Percentiles rank a stretch among this genome's conserved stretches.
phyloP scores from a whole-genome alignment of 2,797 vertebrate genomes.

The Gadopsis bispinosus region DNA sequence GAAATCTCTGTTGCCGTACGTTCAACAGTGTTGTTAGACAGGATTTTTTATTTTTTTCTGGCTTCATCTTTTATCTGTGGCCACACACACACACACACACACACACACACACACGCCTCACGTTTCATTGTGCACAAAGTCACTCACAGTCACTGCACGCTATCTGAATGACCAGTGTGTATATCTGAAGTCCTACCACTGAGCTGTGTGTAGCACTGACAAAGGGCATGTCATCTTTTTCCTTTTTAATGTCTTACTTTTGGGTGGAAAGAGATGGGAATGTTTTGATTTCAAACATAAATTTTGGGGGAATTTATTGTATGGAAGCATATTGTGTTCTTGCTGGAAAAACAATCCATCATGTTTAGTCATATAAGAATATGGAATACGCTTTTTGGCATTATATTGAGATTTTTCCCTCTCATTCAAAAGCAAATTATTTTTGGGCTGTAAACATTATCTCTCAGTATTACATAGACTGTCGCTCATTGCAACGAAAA shows the following conservation, averaged over 20 bases:
- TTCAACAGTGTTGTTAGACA: constrained; percentile 55
- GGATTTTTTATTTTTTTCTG: constrained; percentile 50
- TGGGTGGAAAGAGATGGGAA: constrained; percentile 60
- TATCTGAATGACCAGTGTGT: constrained; percentile 76
- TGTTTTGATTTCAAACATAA: constrained; percentile 72
- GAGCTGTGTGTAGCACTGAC: constrained; percentile 72
- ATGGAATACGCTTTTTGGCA: not conserved
- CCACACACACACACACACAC: constrained; percentile 31
- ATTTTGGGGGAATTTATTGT: constrained; percentile 51
- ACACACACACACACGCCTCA: constrained; percentile 38
- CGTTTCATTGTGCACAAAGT: constrained; percentile 71
- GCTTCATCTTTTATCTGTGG: constrained; percentile 65
- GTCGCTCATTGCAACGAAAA: constrained; percentile 7
- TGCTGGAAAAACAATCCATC: constrained; percentile 11
- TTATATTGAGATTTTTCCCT: not conserved
- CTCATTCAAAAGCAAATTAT: constrained; percentile 28
- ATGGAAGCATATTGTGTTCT: constrained; percentile 81
- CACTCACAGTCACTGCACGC: constrained; percentile 78
- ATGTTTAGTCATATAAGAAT: constrained; percentile 33
- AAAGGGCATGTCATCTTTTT: constrained; percentile 78
- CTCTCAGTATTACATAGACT: constrained; percentile 14
- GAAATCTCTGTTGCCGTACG: constrained; percentile 57
- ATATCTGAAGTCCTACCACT: constrained; percentile 63
- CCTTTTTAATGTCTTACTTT: constrained; percentile 58
- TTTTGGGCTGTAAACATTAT: constrained; percentile 51